phyloP scores from a whole-genome alignment of 2,797 vertebrate species.

The Oophaga sylvatica region DNA sequence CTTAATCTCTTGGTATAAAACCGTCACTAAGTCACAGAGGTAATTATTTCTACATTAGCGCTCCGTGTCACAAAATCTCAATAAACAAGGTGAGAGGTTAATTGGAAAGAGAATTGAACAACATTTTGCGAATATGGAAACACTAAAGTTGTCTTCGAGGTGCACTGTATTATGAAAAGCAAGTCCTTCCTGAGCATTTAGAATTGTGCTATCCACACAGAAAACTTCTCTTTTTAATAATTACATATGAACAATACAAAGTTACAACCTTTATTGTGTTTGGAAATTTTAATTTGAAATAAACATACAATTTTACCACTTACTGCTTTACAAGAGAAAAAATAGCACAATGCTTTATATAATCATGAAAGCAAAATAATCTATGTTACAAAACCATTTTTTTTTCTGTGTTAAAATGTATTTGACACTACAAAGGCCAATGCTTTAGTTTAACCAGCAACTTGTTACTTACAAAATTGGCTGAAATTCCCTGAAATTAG shows the following conservation, averaged over 20 bases:
- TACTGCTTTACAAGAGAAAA: too few relatives aligned
- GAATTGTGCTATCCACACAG: constrained; percentile 1
- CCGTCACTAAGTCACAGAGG: constrained; percentile 56
- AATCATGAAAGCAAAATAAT: neutral
- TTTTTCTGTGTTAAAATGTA: too few relatives aligned
- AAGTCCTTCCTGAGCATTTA: constrained; percentile 21
- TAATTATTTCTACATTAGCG: constrained; percentile 61
- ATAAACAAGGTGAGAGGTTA: constrained; percentile 59
- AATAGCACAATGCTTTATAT: neutral
- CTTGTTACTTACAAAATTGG: too few relatives aligned
- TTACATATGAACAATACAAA: neutral
- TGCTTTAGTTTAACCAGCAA: too few relatives aligned
- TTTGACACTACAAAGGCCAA: too few relatives aligned
- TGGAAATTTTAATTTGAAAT: neutral
- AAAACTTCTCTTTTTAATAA: constrained; percentile 3
- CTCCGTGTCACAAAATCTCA: constrained; percentile 56
- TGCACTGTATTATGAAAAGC: constrained; percentile 22
- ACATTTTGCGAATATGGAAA: constrained; percentile 44
- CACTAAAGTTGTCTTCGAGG: constrained; percentile 35
- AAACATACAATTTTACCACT: neutral
- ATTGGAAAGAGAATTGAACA: constrained; percentile 60
- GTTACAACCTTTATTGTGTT: neutral
- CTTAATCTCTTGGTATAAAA: constrained; percentile 56
- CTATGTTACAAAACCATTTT: too few relatives aligned
- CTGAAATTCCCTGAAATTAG: too few relatives aligned